Evolutionary conservation across 2,797 vertebrate species (phyloP).

Genomic region (Danio jaintianensis): DNA sequence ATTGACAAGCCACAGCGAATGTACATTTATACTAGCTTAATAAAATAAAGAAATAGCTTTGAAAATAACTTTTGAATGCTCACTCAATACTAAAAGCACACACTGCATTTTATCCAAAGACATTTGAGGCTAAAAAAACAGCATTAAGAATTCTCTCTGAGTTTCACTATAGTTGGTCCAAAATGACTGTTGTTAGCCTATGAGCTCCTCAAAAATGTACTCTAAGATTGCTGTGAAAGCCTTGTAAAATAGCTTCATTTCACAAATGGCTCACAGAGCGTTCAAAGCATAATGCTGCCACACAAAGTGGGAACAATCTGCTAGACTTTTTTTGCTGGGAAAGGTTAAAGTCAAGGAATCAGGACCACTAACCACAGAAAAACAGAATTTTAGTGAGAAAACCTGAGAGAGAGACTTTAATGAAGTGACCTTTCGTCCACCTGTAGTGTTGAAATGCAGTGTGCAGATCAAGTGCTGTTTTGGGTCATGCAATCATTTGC

Average conservation of each 20-base stretch:
- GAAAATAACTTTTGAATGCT: not conserved
- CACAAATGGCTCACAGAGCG: slow-evolving; percentile 44
- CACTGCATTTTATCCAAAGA: not conserved
- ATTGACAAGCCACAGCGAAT: not conserved
- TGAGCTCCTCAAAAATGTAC: slow-evolving; percentile 49
- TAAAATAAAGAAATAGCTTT: no score
- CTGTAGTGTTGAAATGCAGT: not conserved
- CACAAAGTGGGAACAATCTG: slow-evolving; percentile 33
- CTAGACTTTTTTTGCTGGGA: slow-evolving; percentile 15
- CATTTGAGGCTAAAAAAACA: not conserved
- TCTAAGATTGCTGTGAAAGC: slow-evolving; percentile 43
- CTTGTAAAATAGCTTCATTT: slow-evolving; percentile 51
- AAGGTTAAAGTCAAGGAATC: slow-evolving; percentile 39
- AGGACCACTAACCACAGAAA: slow-evolving; percentile 29
- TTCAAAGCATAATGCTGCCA: slow-evolving; percentile 44
- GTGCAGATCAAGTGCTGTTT: slow-evolving; percentile 17
- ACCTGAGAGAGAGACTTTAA: not conserved
- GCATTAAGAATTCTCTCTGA: slow-evolving; percentile 15
- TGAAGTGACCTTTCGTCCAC: not conserved
- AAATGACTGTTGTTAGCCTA: slow-evolving; percentile 48
- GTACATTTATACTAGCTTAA: not conserved
- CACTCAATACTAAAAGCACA: not conserved
- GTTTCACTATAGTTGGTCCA: slow-evolving; percentile 33
- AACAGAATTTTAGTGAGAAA: not conserved
- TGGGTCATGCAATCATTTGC: slow-evolving; percentile 25